A percentile compares a stretch with the other conserved stretches of the same genome.
Evolutionary conservation across 2,888 invertebrate species (phyloP).

Genomic region (Amorpha juglandis): DNA sequence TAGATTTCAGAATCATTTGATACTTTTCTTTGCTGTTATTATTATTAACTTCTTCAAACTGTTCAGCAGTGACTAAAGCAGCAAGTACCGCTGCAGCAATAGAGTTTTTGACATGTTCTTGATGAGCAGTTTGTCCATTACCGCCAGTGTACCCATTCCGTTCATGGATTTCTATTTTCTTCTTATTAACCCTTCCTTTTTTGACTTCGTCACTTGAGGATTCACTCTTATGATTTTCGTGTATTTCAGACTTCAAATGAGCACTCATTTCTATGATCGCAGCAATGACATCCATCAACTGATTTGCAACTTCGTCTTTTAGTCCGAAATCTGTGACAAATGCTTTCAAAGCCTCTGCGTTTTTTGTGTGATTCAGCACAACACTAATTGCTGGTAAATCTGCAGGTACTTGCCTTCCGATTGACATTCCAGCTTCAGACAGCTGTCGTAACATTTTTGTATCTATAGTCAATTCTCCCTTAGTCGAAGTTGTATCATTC

Average conservation of each 20-base stretch:
- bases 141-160: constrained; percentile 45
- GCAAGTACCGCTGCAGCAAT: constrained; percentile 81
- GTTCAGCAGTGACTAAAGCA: constrained; percentile 79
- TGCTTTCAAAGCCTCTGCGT: constrained; percentile 77
- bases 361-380: constrained; percentile 77
- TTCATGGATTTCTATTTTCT: constrained; percentile 54
- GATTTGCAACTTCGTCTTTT: constrained; percentile 81
- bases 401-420: constrained; percentile 86
- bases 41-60: constrained; percentile 78
- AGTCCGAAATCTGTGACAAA: constrained; percentile 78
- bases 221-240: constrained; percentile 57
- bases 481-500: constrained; percentile 78
- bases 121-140: constrained; percentile 66
- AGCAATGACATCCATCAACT: constrained; percentile 77
- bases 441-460: constrained; percentile 86
- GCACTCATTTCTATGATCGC: constrained; percentile 82
- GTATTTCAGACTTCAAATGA: constrained; percentile 74
- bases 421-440: constrained; percentile 88
- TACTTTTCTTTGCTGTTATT: constrained; percentile 80
- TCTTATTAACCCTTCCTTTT: constrained; percentile 63
- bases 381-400: constrained; percentile 86
- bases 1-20: constrained; percentile 79
- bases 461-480: constrained; percentile 86
- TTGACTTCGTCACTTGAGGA: constrained; percentile 54
- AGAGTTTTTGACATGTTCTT: constrained; percentile 81